Percentiles rank a stretch among this genome's conserved stretches.
phyloP scores from a whole-genome alignment of 2,113 vertebrate genomes.

The Chiloscyllium plagiosum region DNA sequence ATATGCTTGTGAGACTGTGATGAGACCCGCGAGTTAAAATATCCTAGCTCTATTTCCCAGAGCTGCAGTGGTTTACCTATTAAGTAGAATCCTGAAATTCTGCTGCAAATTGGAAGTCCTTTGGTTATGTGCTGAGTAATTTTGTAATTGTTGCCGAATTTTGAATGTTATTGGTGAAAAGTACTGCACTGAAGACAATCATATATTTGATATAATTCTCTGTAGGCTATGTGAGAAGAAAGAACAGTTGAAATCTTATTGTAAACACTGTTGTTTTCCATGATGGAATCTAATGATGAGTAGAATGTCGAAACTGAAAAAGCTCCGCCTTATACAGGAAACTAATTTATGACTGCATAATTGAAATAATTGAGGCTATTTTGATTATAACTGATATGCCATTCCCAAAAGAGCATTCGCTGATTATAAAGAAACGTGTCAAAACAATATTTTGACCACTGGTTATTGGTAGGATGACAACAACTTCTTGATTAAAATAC shows the following conservation, averaged over 20 bases:
- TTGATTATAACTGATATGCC: not conserved
- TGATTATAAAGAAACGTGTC: not conserved
- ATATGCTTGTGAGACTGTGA: not conserved
- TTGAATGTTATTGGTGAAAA: not conserved
- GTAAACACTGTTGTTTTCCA: not conserved
- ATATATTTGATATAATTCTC: not conserved
- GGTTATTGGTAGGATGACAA: not conserved
- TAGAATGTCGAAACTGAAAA: not conserved
- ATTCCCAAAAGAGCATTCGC: not conserved
- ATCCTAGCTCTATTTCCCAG: not conserved
- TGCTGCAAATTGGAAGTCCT: not conserved
- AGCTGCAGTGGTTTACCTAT: not conserved
- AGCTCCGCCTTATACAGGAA: not conserved
- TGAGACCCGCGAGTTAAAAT: not conserved
- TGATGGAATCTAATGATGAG: not conserved
- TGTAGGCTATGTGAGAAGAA: not conserved
- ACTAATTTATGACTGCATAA: not conserved
- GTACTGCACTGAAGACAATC: not conserved
- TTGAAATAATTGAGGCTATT: not conserved
- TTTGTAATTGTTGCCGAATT: not conserved
- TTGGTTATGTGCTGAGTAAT: not conserved
- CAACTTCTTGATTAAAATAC: not conserved
- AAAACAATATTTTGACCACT: conserved; percentile 3
- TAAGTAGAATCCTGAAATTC: conserved; percentile 9
- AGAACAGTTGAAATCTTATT: not conserved